Percentiles rank a stretch among this genome's conserved stretches.
phyloP scores from a whole-genome alignment of 1,140 invertebrate species.

The Phymastichus coffea region DNA sequence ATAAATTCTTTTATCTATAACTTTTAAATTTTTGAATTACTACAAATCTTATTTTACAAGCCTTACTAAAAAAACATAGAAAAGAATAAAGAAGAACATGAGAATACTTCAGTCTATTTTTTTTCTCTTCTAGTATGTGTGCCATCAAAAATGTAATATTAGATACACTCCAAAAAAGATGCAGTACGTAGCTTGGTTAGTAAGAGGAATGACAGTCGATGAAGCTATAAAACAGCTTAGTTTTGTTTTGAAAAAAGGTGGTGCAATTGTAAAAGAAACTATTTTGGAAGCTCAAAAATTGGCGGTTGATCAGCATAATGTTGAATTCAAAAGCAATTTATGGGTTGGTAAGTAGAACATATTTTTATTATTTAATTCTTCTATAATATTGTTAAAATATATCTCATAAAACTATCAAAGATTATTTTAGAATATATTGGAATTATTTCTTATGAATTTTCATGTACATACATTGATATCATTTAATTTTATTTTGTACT shows the following conservation, averaged over 20 bases:
- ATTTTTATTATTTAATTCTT: not conserved
- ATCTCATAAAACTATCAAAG: not conserved
- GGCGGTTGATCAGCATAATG: constrained; percentile 86
- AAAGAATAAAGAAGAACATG: not conserved
- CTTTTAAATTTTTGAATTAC: constrained; percentile 13
- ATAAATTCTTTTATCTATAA: too few relatives aligned
- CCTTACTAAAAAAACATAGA: not conserved
- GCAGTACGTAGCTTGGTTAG: constrained; percentile 85
- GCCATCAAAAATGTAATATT: constrained; percentile 78
- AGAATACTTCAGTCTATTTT: too few relatives aligned
- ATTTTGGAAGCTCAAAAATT: constrained; percentile 85
- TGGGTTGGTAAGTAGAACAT: constrained; percentile 87
- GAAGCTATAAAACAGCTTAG: constrained; percentile 89
- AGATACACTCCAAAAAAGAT: constrained; percentile 90
- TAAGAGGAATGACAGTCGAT: constrained; percentile 89
- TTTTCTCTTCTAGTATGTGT: constrained; percentile 73
- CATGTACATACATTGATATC: constrained; percentile 7
- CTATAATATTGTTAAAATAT: not conserved
- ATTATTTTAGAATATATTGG: not conserved
- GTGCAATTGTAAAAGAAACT: constrained; percentile 73
- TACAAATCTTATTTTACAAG: not conserved
- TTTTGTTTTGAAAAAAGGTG: constrained; percentile 84
- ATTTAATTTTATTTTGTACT: too few relatives aligned
- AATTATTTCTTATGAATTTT: not conserved
- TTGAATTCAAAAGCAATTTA: constrained; percentile 93